These are phyloP conservation scores for Drosophila micromelanica DNA, from an alignment of 1,140 invertebrate genomes.

Conservation along the genomic window DNA sequence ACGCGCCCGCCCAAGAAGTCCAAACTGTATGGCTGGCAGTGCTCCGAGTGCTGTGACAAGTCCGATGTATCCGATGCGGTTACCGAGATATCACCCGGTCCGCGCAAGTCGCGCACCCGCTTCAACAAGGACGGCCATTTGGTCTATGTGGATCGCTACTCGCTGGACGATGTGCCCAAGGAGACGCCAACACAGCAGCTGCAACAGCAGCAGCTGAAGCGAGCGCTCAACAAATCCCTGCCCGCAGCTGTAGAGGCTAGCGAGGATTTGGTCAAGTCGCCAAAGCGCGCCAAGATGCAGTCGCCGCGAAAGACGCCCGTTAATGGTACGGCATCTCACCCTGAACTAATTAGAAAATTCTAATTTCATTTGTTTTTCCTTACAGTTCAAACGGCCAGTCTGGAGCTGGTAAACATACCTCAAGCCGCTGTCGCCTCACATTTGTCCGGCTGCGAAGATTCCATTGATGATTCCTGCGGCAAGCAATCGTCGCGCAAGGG, in stretches of 20 bases:
- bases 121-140: slow-evolving; percentile 88
- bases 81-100: slow-evolving; percentile 90
- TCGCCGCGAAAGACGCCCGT: slow-evolving; percentile 66
- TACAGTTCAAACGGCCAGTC: slow-evolving; percentile 26
- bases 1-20: slow-evolving; percentile 97
- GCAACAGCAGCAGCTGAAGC: slow-evolving; percentile 32
- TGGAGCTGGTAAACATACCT: slow-evolving; percentile 26
- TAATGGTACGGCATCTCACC: slow-evolving; percentile 42
- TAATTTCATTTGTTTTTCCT: not conserved
- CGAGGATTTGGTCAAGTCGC: slow-evolving; percentile 62
- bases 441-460: slow-evolving; percentile 66
- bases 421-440: slow-evolving; percentile 27
- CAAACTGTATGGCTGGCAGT: slow-evolving; percentile 97
- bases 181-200: slow-evolving; percentile 23
- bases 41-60: slow-evolving; percentile 95
- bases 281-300: slow-evolving; percentile 56
- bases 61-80: slow-evolving; percentile 91
- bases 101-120: slow-evolving; percentile 89
- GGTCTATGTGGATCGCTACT: slow-evolving; percentile 68
- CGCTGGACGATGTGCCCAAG: slow-evolving; percentile 65
- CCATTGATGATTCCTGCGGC: slow-evolving; percentile 61
- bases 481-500: slow-evolving; percentile 85
- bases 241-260: slow-evolving; percentile 36
- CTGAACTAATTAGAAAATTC: too few relatives aligned
- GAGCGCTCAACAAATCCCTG: slow-evolving; percentile 59